phyloP scores from a whole-genome alignment of 2,888 invertebrate genomes.

The Zygaena filipendulae region DNA sequence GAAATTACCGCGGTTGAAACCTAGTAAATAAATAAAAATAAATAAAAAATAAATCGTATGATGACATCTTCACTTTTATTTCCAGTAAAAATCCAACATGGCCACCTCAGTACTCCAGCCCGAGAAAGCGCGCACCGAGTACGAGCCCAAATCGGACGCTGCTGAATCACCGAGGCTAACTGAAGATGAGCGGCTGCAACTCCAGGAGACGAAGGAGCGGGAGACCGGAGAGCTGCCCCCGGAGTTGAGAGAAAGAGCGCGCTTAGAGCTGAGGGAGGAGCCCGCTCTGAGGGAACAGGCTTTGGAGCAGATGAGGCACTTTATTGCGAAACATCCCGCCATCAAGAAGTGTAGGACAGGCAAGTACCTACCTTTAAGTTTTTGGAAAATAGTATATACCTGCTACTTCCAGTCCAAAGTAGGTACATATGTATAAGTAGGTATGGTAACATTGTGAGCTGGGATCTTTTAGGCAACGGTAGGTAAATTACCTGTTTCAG shows the following conservation, averaged over 20 bases:
- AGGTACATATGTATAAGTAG: background rate
- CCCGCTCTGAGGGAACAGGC: constrained; percentile 79
- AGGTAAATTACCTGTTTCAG: too few relatives aligned
- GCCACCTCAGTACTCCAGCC: constrained; percentile 59
- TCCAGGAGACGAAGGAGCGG: constrained; percentile 44
- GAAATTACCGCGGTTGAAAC: too few relatives aligned
- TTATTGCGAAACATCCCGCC: constrained; percentile 84
- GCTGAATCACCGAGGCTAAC: constrained; percentile 33
- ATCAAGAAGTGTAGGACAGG: constrained; percentile 85
- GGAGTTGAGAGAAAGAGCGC: constrained; percentile 72
- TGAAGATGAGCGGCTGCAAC: constrained; percentile 44
- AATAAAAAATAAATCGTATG: too few relatives aligned
- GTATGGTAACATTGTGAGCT: too few relatives aligned
- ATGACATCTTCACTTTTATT: too few relatives aligned
- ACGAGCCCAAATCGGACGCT: constrained; percentile 38
- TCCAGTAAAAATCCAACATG: too few relatives aligned
- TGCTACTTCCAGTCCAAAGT: too few relatives aligned
- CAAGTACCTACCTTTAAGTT: too few relatives aligned
- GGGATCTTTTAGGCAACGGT: too few relatives aligned
- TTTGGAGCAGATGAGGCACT: constrained; percentile 81
- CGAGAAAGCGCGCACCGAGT: constrained; percentile 44
- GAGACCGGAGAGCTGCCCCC: constrained; percentile 57
- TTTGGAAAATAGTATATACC: too few relatives aligned
- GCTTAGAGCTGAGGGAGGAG: constrained; percentile 83
- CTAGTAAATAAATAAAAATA: too few relatives aligned